Evolutionary conservation across 2,113 vertebrate species (phyloP).

Genomic region (Himantopus leucocephalus): DNA sequence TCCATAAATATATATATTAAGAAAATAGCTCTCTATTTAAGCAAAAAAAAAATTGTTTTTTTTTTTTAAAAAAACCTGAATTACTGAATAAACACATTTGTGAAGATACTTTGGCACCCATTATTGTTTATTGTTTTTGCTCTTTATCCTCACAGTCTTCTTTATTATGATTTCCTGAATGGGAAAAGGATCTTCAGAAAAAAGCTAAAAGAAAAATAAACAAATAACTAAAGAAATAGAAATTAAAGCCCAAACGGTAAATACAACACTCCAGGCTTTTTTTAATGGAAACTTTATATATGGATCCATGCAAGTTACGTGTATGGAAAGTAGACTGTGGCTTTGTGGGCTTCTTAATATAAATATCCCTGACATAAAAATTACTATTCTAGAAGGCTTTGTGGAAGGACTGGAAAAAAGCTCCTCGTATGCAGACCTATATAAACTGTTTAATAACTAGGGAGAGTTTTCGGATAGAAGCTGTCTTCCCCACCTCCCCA

Average conservation of each 20-base stretch:
- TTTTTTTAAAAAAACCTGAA: not conserved
- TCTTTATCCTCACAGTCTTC: not conserved
- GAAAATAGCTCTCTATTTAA: not conserved
- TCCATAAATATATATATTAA: not conserved
- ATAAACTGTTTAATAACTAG: conserved; percentile 34
- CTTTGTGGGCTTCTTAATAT: conserved; percentile 43
- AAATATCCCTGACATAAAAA: conserved; percentile 62
- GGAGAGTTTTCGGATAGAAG: not conserved
- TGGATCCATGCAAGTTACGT: not conserved
- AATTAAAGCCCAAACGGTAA: not conserved
- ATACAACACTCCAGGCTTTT: not conserved
- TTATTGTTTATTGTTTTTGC: not conserved
- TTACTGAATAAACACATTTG: not conserved
- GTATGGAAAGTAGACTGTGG: conserved; percentile 35
- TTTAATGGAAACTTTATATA: not conserved
- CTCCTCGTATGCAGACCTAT: not conserved
- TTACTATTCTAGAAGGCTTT: conserved; percentile 39
- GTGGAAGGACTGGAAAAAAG: conserved; percentile 19
- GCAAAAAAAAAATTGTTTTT: not conserved
- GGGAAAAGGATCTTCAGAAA: not conserved
- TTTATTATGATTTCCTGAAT: not conserved
- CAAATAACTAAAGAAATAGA: not conserved
- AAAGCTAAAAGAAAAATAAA: not conserved
- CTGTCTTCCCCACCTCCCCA: not conserved
- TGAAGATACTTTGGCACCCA: not conserved